phyloP scores from a whole-genome alignment of 2,797 vertebrate genomes.

The Ataeniobius toweri region DNA sequence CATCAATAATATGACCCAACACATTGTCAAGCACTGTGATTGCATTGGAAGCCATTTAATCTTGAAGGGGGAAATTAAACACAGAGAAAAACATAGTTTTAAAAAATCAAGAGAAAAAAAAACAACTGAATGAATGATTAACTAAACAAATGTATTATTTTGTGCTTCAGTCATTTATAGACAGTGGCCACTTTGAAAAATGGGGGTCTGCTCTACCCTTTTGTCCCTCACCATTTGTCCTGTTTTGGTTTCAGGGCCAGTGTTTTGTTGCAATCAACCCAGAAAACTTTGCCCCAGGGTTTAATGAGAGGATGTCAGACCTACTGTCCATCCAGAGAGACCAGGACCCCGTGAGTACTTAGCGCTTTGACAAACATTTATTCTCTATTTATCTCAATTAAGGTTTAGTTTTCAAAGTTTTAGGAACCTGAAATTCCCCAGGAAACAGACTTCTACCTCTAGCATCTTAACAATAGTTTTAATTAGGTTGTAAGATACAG shows the following conservation, averaged over 20 bases:
- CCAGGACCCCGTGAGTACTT: constrained; percentile 76
- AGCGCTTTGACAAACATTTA: neutral
- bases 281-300: constrained; percentile 78
- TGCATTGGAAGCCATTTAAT: neutral
- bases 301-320: constrained; percentile 78
- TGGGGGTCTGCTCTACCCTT: neutral
- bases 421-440: neutral
- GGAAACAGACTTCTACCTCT: neutral
- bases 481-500: neutral
- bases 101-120: neutral
- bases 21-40: neutral
- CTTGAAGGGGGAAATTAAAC: neutral
- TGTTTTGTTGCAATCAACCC: constrained; percentile 83
- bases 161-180: neutral
- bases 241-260: constrained; percentile 72
- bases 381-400: neutral
- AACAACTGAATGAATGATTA: neutral
- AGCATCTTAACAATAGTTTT: neutral
- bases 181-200: neutral
- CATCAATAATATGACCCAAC: neutral
- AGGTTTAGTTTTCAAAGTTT: neutral
- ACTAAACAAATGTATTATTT: neutral
- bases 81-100: neutral
- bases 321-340: constrained; percentile 77
- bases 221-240: neutral